Base-by-base conservation (phyloP, 2,113 vertebrate genomes). In the Siniperca knerii region DNA sequence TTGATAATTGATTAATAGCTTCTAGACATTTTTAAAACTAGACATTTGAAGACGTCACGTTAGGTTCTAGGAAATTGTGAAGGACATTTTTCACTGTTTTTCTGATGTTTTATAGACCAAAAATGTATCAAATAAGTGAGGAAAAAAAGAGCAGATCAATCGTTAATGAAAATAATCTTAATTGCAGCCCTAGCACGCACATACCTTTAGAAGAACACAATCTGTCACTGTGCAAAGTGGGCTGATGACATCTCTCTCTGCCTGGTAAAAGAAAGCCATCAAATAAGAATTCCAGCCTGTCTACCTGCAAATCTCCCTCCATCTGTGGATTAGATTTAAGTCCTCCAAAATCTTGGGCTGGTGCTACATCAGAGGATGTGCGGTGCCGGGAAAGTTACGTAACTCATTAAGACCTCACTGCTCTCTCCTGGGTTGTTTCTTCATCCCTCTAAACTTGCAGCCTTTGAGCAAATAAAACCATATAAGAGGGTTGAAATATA, bases 301-400 rank as follows among this genome's bases (percentile, higher is more conserved):
- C 95, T 94, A 94, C 93, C 93, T 94, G 91, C 92, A 94, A 93
- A 94, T 95, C 94, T 94, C 90, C 87, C 82, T 90, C 89, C 84
- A 93, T 92, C 94, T 89, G 86, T 69, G 94, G 96, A 96, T 96
- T 96, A 96, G 74, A 83, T 84, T 85, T 94, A 96, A 96, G 67
- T 93, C 95, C 91, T 86, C 54, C 79, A 44, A 92, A 95, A 95
- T 94, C 95, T 95, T 85, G 89, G 90, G 88, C 90, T 85, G 92
- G 89, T 91, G 90, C 91, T 95, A 95, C 96, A 95, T 95, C 95
- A 95, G 92, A 95, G 88, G 92, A 92, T 90, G 91, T 88, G 88
- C 84, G 29, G 85, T 85, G 83, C 87, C 66, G 81, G 87, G 93
- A 89, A 95, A 93, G 94, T 95, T 96, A 94, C 91, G 92, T 95